A percentile compares a stretch with the other conserved stretches of the same genome.
Conservation (phyloP, 2,113 vertebrate species). For the Lonchura striata region DNA sequence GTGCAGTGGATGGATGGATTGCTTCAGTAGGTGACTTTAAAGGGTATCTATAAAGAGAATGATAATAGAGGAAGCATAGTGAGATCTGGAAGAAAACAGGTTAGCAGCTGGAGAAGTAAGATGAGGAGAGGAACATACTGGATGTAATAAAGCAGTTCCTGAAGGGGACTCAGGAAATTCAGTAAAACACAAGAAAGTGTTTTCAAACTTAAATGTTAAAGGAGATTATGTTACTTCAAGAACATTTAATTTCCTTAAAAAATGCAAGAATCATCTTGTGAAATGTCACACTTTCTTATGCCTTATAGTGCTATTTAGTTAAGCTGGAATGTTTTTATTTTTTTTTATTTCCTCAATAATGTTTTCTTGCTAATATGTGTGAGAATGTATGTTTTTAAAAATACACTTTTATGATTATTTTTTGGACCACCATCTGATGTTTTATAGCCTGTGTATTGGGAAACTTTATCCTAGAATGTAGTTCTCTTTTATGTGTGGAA, state of each 20-base stretch:
- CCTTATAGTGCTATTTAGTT: background rate
- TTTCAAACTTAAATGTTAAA: background rate
- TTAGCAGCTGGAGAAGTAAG: background rate
- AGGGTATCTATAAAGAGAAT: background rate
- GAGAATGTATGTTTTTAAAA: slow-evolving; percentile 26
- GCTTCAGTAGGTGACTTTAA: background rate
- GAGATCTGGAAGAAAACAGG: background rate
- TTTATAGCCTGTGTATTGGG: background rate
- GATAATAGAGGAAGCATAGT: background rate
- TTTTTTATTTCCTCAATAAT: background rate
- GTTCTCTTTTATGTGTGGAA: slow-evolving; percentile 5
- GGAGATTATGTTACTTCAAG: background rate
- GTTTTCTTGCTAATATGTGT: background rate
- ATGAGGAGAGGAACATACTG: background rate
- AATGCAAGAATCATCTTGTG: background rate
- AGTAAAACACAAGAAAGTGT: background rate
- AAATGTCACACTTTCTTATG: background rate
- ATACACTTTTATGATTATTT: background rate
- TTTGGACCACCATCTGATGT: background rate
- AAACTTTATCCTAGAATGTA: slow-evolving; percentile 28
- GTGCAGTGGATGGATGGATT: background rate
- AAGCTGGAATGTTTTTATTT: background rate
- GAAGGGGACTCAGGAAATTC: background rate
- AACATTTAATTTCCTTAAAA: background rate
- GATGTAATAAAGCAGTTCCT: background rate